Base-by-base conservation (phyloP, 2,113 vertebrate genomes). In the Tetrax tetrax region DNA sequence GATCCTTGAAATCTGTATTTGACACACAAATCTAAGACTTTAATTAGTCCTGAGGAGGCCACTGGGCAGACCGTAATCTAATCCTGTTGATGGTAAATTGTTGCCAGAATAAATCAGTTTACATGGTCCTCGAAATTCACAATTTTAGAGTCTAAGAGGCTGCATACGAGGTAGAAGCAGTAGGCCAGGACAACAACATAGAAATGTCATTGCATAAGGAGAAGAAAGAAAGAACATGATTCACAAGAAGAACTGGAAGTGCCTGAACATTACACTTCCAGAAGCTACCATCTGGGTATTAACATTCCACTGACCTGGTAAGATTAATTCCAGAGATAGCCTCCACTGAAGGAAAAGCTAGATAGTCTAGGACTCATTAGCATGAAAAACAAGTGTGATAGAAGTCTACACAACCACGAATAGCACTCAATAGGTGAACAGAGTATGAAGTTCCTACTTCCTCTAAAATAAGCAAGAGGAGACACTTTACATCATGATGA, bases 161-260 rank as follows among this genome's bases (percentile, higher is more conserved):
- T 86, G 14, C 28, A 48, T 45, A 29, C 0, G 3, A 33, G 24
- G 29, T 38, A 94, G 38, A 81, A 71, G 24, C 14, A 87, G 14
- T 12, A 82, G 69, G 15, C 7, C 24, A 92, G 56, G 20, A 63
- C 22, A 87, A 70, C 43, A 75, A 92, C 43, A 53, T 23, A 48
- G 60, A 90, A 94, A 94, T 86, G 38, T 61, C 64, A 64, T 80
- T 83, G 31, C 54, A 79, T 1, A 38, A 31, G 18, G 75, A 93
- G 20, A 75, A 7, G 33, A 33, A 78, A 68, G 45, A 93, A 92
- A 60, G 51, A 47, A 56, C 18, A 21, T 57, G 57, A 94, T 92
- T 91, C 89, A 89, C 38, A 84, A 69, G 56, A 89, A 89, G 68
- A 84, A 87, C 43, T 77, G 6, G 50, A 90, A 95, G 43, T 81